These are phyloP conservation scores for Grus americana DNA, from an alignment of 2,113 vertebrate species.

Conservation along the genomic window DNA sequence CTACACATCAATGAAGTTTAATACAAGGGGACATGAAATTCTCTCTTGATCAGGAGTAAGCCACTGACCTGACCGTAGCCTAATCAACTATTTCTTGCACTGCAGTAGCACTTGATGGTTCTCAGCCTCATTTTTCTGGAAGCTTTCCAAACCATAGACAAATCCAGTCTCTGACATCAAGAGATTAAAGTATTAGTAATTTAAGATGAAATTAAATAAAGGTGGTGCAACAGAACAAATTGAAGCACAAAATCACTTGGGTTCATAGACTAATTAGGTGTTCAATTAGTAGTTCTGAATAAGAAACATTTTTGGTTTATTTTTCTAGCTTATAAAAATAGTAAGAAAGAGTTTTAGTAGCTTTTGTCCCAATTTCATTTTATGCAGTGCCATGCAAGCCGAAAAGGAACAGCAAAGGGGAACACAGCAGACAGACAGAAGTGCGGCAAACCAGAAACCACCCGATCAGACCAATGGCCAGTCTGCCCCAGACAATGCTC, in stretches of 20 bases:
- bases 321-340: neutral
- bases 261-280: neutral
- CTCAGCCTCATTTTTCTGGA: neutral
- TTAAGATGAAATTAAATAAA: constrained; percentile 13
- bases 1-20: constrained; percentile 43
- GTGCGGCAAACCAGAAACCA: neutral
- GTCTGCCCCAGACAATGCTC: neutral
- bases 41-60: neutral
- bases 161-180: constrained; percentile 31
- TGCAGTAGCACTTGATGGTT: constrained; percentile 1
- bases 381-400: neutral
- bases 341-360: neutral
- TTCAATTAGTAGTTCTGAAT: neutral
- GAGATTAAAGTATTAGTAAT: constrained; percentile 24
- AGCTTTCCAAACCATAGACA: neutral
- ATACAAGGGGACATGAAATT: constrained; percentile 16
- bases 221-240: neutral
- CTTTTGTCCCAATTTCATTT: neutral
- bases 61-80: neutral
- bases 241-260: neutral
- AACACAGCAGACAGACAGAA: neutral
- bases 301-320: neutral
- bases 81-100: constrained; percentile 20
- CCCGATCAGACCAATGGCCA: rapidly evolving
- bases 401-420: neutral